Evolutionary conservation across 2,888 invertebrate genomes (phyloP), one percentile per base, ranked within the genome.

Genomic region (Oegoconia quadripuncta): DNA sequence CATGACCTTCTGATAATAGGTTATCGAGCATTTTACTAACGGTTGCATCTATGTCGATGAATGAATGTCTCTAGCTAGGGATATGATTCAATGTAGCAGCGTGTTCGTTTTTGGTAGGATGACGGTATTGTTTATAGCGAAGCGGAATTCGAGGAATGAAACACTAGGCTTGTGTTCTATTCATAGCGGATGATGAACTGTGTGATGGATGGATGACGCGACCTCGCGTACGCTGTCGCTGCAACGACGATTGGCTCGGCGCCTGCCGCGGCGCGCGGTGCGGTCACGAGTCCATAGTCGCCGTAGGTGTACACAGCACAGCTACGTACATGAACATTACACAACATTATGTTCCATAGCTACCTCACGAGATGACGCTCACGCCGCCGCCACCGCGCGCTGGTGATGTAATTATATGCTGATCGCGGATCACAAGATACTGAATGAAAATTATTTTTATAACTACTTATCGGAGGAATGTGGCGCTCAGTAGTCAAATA

Each of bases 141-240:
- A 58, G 51, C 53, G 74, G 75, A 73, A 83, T 84, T 77, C 76
- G 53, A 64, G 74, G 83, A 82, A 84, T 76, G 79, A 67, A 73
- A 69, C 69, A 69, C 61, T 74, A 76, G 63, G 64, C 63, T 58
- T 52, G 57, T 52, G 69, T 72, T 70, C 83, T 86, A 87, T 83
- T 83, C 72, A 65, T 81, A 77, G 80, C 64, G 41, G 49, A 72
- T 78, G 83, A 82, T 82, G 79, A 77, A 70, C 67, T 69, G 64
- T 70, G 65, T 76, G 81, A 79, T 76, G 74, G 81, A 79, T 80
- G 70, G 66, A 76, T 84, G 84, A 83, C 82, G 84, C 69, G 78
- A 68, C 77, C 75, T 77, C 78, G 75, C 59, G 64, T 69, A 54
- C 60, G 62, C 39, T 38, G 40, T 41, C 41, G 37, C 29, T n/a